Base-by-base conservation (phyloP, 2,113 vertebrate species). In the Fulmarus glacialis region DNA sequence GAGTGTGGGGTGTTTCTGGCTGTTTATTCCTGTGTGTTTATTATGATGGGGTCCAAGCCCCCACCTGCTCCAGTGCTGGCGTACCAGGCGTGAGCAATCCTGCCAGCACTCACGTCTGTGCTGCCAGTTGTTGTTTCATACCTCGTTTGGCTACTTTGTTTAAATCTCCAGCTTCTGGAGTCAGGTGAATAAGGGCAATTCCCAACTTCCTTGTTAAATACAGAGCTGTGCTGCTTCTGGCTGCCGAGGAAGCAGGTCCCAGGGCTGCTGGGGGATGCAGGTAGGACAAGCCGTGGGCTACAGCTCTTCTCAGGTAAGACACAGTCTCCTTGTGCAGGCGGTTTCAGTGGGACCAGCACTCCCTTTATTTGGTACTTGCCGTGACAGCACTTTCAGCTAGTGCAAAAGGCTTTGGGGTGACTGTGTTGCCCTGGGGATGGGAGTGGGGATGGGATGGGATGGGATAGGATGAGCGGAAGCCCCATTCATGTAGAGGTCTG, bases 61-160 rank as follows among this genome's bases (percentile, higher is more conserved):
- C 80, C 11, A 4, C 23, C 40, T 56, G 42, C 60, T 26, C 55
- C 47, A 4, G 42, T 6, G 20, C 74, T 56, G 70, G 36, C 30
- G 16, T 42, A 15, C 34, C 1, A 16, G 55, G 18, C 0, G 0
- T 20, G 30, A 67, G 27, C 72, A 36, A 6, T 53, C 58, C 78
- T 63, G 21, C 36, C 75, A 75, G 38, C 60, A 6, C 60, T 47
- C 15, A 1, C 2, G 2, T 8, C 67, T 32, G 42, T 75, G 62
- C 70, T 71, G 38, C 34, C n/a, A 8, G 10, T 2, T 50, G 74
- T 34, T 42, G 13, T 15, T 64, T 64, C 2, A 1, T 9, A 15
- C 63, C 59, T 17, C 0, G 1, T 8, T 27, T 62, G 75, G 14
- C 14, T 56, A 8, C 1, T 90, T 11, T 8, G 3, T 36, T n/a